These are phyloP conservation scores for Epirrhoe alternata DNA, from an alignment of 2,888 invertebrate genomes.

Conservation along the genomic window DNA sequence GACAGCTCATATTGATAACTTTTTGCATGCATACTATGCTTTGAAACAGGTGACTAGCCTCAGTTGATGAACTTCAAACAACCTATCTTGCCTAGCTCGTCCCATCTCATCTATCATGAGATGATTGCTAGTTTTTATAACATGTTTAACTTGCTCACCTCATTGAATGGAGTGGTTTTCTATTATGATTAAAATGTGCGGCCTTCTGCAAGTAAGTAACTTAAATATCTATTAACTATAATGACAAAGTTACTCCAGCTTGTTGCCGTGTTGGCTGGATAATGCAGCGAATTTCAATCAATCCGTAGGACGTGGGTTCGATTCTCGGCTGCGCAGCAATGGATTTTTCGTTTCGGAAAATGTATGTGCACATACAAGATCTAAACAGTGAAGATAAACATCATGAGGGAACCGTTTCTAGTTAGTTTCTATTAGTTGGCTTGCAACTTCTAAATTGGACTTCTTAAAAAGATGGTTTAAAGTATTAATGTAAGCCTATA, in stretches of 20 bases:
- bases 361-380: no score
- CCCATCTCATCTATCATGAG: slow-evolving; percentile 57
- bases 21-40: slow-evolving; percentile 41
- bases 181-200: slow-evolving; percentile 53
- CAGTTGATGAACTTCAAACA: slow-evolving; percentile 50
- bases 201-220: slow-evolving; percentile 29
- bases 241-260: neutral
- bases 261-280: no score
- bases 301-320: no score
- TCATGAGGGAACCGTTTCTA: no score
- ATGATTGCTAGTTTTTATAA: slow-evolving; percentile 55
- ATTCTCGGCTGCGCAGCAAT: no score
- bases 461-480: no score
- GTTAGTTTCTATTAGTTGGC: no score
- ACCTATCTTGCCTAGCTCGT: slow-evolving; percentile 41
- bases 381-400: no score
- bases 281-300: no score
- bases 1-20: slow-evolving; percentile 14
- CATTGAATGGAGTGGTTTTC: slow-evolving; percentile 47
- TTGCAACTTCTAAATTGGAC: neutral
- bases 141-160: slow-evolving; percentile 47
- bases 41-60: slow-evolving; percentile 46
- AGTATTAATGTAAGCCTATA: no score
- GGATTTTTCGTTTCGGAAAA: no score
- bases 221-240: slow-evolving; percentile 18